These are phyloP conservation scores for Scolopax mira DNA, from an alignment of 2,113 vertebrate species.

Conservation along the genomic window DNA sequence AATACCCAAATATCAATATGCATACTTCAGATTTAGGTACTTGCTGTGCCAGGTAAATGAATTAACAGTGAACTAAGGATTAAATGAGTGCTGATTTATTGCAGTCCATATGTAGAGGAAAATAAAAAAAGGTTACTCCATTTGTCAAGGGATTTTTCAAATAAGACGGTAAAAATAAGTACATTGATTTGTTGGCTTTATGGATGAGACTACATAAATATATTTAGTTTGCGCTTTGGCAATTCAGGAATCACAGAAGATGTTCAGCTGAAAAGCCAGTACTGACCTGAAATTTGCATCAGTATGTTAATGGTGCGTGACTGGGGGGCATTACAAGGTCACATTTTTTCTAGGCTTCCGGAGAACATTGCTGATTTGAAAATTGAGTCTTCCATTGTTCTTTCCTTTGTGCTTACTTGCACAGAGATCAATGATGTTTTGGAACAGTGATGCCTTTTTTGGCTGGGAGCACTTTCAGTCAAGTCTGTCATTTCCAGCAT, in stretches of 20 bases:
- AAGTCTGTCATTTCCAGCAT: background rate
- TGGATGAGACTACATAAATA: background rate
- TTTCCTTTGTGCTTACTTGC: background rate
- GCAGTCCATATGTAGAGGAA: background rate
- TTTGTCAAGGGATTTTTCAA: background rate
- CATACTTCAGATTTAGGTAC: background rate
- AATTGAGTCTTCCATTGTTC: background rate
- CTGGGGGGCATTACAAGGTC: background rate
- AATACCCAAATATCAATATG: background rate
- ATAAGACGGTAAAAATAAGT: background rate
- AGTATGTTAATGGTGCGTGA: background rate
- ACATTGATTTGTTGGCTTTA: background rate
- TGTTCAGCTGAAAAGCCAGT: background rate
- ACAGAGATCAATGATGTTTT: background rate
- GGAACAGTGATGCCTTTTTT: background rate
- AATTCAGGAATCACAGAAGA: background rate
- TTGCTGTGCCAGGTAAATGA: background rate
- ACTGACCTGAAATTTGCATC: background rate
- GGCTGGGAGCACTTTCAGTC: background rate
- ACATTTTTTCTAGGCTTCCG: background rate
- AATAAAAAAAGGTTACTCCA: background rate
- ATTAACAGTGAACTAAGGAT: background rate
- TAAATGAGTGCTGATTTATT: background rate
- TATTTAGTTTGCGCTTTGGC: background rate
- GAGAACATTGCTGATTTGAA: background rate